Base-by-base conservation (phyloP, 1,140 invertebrate species). In the Lordiphosa clarofinis region DNA sequence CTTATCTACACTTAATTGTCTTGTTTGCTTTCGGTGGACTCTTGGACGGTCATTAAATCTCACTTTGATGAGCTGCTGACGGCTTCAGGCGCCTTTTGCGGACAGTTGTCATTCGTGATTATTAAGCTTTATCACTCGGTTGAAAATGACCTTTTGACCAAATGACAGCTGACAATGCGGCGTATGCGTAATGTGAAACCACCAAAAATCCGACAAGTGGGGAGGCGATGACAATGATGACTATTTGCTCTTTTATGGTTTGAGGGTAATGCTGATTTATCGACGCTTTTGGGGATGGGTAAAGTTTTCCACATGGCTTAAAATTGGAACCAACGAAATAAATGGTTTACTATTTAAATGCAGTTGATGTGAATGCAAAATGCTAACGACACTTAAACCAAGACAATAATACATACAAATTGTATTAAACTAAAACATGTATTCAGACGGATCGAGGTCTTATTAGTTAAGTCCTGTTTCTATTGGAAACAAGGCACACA, bases 11-110 rank as follows among this genome's bases (percentile, higher is more conserved):
- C 42, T 39, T 44, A 55, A 42, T 48, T 56, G 42, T 13, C 43
- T 36, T 31, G 44, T 43, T 59, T 21, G 36, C 12, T 28, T 39
- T 24, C 8, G 10, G 49, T 52, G 9, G 10, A 19, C 2, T 50
- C 37, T 52, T 47, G 46, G n/a, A 33, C 24, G 12, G 37, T 44
- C 76, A 67, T 71, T 71, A 75, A 79, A 81, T 71, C 28, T 31
- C 71, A 63, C 55, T 49, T 52, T 75, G 71, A 63, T 57, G 61
- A 75, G 57, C 28, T 31, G 28, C 6, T 56, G 61, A 31, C 44
- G 38, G 40, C 36, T 31, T 19, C 33, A 19, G 12, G 12, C n/a
- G 7, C 13, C 15, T 35, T 55, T 48, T 24, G 21, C 9, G 9
- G 33, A 15, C 28, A 37, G 33, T 49, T 19, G 15, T 31, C 28